Evolutionary conservation across 1,140 invertebrate genomes (phyloP).

Genomic region (Papilio glaucus): DNA sequence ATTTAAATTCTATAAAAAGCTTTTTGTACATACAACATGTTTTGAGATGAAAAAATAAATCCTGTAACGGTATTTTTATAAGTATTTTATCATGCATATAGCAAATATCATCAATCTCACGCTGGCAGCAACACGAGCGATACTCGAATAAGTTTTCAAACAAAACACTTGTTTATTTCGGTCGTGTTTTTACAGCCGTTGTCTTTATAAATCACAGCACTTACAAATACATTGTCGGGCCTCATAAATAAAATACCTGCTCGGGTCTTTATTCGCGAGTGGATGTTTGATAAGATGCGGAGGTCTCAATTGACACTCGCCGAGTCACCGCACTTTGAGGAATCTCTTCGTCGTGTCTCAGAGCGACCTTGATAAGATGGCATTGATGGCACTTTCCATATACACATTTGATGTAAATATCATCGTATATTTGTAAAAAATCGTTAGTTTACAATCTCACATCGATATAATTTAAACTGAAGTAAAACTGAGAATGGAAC

Average conservation of each 20-base stretch:
- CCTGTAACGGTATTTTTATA: neutral
- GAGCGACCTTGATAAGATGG: neutral
- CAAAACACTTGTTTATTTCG: slow-evolving; percentile 37
- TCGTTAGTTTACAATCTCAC: too few species aligned
- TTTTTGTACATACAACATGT: neutral
- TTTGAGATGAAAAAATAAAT: neutral
- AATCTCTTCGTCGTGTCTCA: neutral
- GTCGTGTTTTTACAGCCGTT: slow-evolving; percentile 47
- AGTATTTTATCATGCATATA: slow-evolving; percentile 28
- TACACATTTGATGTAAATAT: too few species aligned
- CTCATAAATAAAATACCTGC: slow-evolving; percentile 62
- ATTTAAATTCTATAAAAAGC: neutral
- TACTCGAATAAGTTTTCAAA: slow-evolving; percentile 34
- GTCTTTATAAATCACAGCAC: slow-evolving; percentile 66
- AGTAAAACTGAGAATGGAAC: too few species aligned
- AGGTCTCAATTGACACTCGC: slow-evolving; percentile 49
- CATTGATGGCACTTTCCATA: too few species aligned
- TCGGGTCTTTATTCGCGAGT: slow-evolving; percentile 54
- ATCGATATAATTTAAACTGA: too few species aligned
- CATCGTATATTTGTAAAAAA: too few species aligned
- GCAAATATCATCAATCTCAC: slow-evolving; percentile 30
- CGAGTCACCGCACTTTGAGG: slow-evolving; percentile 1
- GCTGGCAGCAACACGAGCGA: slow-evolving; percentile 24
- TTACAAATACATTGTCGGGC: slow-evolving; percentile 68
- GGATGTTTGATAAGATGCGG: slow-evolving; percentile 44